Evolutionary conservation across 1,140 invertebrate species (phyloP), one percentile per base, ranked within the genome.

Genomic region (Cyclargus thomasi): DNA sequence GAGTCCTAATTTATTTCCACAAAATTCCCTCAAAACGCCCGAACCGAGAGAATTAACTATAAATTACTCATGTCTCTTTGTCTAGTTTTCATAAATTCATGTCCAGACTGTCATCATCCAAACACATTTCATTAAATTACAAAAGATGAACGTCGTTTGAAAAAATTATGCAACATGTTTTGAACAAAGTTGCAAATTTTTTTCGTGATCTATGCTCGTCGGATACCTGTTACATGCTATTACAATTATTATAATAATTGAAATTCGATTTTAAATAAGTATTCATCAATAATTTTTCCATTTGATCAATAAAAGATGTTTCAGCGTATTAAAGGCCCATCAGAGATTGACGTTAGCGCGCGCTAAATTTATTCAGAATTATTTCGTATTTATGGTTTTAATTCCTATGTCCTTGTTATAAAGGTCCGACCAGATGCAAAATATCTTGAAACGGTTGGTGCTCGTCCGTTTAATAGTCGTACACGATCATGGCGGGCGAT

Each of bases 401-500:
- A 4, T 29, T 29, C 29, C 8, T 29, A 29, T 29, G 29, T 29
- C 29, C 5, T 29, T 29, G 29, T 4, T 8, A 29, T 29, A 29
- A 29, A 29, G 23, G 29, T 29, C 29, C 29, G 4, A 8, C 29
- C 29, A 29, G 29, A 29, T 4, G 29, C 29, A 29, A 29, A 29
- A 29, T 29, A 29, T 29, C 1, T 29, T 8, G 5, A 8, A 5
- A 29, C 29, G 5, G 29, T 29, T 29, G 5, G 29, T 29, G 5
- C 70, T 67, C 23, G 16, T 53, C 73, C 65, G 67, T 73, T 79
- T 79, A 75, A 81, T 69, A 70, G 67, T 62, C 74, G 67, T 74
- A 75, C 71, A 79, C 77, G 76, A 82, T 85, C 83, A 63, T 20
- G 53, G 70, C 70, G 69, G 67, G 75, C 77, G 70, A 85, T 84